Percentiles rank a stretch among this genome's conserved stretches.
Evolutionary conservation across 2,113 vertebrate species (phyloP).

Genomic region (Peromyscus polionotus): DNA sequence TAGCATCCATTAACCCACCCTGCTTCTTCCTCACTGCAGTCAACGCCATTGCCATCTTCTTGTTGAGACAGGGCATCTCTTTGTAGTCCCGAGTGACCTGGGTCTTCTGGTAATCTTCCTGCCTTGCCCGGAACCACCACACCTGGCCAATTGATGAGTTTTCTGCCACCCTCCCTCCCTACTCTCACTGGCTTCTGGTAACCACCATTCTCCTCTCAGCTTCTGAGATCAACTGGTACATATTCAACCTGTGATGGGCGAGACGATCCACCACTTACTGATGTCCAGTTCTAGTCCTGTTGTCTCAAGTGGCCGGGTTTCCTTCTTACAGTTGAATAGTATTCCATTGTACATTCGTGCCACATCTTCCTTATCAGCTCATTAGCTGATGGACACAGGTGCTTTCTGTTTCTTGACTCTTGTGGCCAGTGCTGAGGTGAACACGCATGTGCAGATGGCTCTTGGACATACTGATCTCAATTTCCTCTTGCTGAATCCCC

Average conservation of each 20-base stretch:
- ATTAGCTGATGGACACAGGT: background rate
- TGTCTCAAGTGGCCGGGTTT: background rate
- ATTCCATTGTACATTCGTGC: background rate
- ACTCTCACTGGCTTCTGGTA: background rate
- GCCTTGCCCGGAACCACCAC: background rate
- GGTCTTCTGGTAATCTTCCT: background rate
- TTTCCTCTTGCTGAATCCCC: background rate
- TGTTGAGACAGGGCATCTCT: background rate
- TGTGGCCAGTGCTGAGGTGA: background rate
- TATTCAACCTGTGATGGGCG: background rate
- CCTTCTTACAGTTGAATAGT: background rate
- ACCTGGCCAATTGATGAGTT: background rate
- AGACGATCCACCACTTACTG: no score
- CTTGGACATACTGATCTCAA: background rate
- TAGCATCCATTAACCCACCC: no score
- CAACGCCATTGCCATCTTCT: background rate
- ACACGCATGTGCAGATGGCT: background rate
- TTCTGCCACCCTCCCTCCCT: background rate
- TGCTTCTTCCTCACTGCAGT: background rate
- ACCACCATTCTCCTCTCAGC: background rate
- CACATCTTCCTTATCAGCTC: background rate
- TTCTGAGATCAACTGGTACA: background rate
- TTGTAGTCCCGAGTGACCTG: background rate
- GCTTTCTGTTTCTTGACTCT: background rate
- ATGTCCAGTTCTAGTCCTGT: background rate